These are phyloP conservation scores for Dasyurus viverrinus DNA, from an alignment of 2,113 vertebrate genomes.

Conservation along the genomic window DNA sequence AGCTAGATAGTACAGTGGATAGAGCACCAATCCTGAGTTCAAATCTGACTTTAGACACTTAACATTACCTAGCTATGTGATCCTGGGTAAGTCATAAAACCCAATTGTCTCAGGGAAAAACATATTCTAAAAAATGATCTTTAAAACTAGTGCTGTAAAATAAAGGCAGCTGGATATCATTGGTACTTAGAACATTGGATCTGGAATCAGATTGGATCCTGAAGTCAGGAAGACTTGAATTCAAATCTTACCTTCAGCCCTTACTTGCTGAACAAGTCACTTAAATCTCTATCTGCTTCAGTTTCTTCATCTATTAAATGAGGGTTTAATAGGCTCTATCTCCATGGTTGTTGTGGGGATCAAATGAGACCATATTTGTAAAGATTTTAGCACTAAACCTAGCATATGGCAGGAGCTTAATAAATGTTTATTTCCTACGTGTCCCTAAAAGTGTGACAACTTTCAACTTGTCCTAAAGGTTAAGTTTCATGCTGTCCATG, in stretches of 20 bases:
- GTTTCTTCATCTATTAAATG: not conserved
- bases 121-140: not conserved
- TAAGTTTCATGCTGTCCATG: not conserved
- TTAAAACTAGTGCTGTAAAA: slow-evolving; percentile 1
- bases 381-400: not conserved
- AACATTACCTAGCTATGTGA: no score
- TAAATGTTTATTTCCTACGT: not conserved
- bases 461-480: not conserved
- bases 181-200: no score
- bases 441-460: not conserved
- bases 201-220: not conserved
- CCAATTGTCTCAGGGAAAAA: no score
- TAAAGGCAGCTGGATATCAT: not conserved
- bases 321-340: not conserved
- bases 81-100: no score
- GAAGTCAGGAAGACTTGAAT: not conserved
- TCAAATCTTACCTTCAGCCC: not conserved
- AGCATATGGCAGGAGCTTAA: not conserved
- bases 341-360: not conserved
- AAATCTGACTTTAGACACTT: no score
- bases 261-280: not conserved
- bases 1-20: no score
- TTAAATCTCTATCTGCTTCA: not conserved
- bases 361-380: not conserved
- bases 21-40: no score